Evolutionary conservation across 2,797 vertebrate species (phyloP), one percentile per base, ranked within the genome.

Genomic region (Artibeus jamaicensis): DNA sequence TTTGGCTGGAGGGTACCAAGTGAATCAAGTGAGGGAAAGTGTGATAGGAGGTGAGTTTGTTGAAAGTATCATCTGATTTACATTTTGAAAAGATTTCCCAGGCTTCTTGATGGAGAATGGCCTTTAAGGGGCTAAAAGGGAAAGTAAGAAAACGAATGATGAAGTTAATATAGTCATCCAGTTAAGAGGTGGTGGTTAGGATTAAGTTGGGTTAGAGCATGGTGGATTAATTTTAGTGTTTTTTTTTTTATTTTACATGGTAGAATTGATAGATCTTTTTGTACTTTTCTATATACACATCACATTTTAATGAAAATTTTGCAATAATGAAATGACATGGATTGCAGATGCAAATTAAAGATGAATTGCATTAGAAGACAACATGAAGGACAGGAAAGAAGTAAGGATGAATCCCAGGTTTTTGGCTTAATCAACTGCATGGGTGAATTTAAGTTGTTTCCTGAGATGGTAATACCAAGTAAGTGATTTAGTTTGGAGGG

Each of bases 281-380:
- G 1, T 1, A 62, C 9, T 84, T 76, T 57, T 95, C 42, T 62
- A 9, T 32, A 39, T 76, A 44, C 19, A 26, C 78, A 62, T 68
- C 76, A n/a, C 26, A 86, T 8, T 55, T 86, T 65, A 94, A 62
- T 86, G 37, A 88, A 97, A 78, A 48, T 6, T 53, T 96, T 77
- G 24, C 5, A 71, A 24, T 77, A 86, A 78, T 24, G 34, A 83
- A 91, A 70, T 91, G 74, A 79, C 29, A 34, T 22, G 14, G 15
- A 37, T 65, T 19, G 3, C 19, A 93, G 32, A 50, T 22, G 2
- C 19, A 93, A 18, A 77, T 77, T 32, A 50, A 50, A 50, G 73
- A 88, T 76, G 24, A 93, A 50, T 77, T 95, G 34, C 18, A 65
- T 46, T 68, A 21, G 19, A 42, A 55, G 46, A 81, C 24, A 50